A percentile compares a stretch with the other conserved stretches of the same genome.
Conservation (phyloP, 2,113 vertebrate genomes). For the Monopterus albus region DNA sequence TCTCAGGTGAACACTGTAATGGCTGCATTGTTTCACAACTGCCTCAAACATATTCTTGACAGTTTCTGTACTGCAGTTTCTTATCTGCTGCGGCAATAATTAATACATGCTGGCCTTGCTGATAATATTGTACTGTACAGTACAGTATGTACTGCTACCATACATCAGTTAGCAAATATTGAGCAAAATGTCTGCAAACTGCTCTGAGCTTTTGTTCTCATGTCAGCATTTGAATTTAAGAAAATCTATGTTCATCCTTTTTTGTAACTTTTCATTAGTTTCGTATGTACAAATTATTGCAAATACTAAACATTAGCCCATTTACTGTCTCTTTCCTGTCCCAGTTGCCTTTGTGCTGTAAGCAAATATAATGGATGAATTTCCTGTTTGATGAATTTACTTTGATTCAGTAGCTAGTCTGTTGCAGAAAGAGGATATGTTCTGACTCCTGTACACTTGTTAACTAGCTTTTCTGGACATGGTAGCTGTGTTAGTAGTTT, state of each 20-base stretch:
- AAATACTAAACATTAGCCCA: not conserved
- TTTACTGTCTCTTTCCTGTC: not conserved
- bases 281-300: not conserved
- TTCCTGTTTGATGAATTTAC: no score
- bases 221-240: not conserved
- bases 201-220: not conserved
- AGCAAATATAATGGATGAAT: not conserved
- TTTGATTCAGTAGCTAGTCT: not conserved
- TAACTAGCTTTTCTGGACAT: constrained; percentile 37
- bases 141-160: no score
- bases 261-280: not conserved
- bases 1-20: not conserved
- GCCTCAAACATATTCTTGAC: not conserved
- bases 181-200: no score
- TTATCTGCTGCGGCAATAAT: no score
- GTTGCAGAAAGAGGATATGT: not conserved
- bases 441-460: not conserved
- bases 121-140: no score
- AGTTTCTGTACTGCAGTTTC: constrained; percentile 2
- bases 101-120: no score
- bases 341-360: not conserved
- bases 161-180: no score
- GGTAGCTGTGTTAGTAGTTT: constrained; percentile 54
- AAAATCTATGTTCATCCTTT: not conserved
- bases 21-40: no score